These are phyloP conservation scores for Callosobruchus maculatus DNA, from an alignment of 2,888 invertebrate genomes.

Conservation along the genomic window DNA sequence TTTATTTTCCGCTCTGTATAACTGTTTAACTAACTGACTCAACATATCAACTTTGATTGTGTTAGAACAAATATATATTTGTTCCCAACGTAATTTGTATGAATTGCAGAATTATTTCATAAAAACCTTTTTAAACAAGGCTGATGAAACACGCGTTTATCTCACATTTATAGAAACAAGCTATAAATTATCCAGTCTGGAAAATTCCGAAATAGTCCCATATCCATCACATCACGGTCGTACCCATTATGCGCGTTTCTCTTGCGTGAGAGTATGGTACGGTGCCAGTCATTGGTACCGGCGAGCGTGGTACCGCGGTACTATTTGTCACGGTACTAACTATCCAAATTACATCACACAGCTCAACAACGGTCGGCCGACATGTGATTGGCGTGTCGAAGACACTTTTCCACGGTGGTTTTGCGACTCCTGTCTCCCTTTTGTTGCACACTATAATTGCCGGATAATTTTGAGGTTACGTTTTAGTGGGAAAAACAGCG, in stretches of 20 bases:
- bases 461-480: conserved; percentile 25
- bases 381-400: conserved; percentile 24
- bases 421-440: conserved; percentile 18
- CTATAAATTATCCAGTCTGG: background rate
- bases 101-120: no score
- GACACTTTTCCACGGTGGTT: conserved; percentile 16
- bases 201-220: background rate
- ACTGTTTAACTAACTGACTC: no score
- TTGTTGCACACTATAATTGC: conserved; percentile 23
- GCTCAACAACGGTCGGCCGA: conserved; percentile 19
- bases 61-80: no score
- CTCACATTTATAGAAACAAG: background rate
- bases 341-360: conserved; percentile 21
- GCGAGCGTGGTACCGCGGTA: background rate
- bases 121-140: no score
- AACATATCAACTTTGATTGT: no score
- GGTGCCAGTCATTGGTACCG: background rate
- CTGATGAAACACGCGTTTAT: no score
- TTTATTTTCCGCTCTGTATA: no score
- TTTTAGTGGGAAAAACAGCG: conserved; percentile 1
- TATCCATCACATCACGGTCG: background rate
- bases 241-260: background rate
- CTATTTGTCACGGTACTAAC: conserved; percentile 19
- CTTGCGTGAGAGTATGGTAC: background rate
- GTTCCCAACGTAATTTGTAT: no score